These are phyloP conservation scores for Enteromius afrohamiltoni DNA, from an alignment of 2,797 vertebrate genomes.

Conservation along the genomic window DNA sequence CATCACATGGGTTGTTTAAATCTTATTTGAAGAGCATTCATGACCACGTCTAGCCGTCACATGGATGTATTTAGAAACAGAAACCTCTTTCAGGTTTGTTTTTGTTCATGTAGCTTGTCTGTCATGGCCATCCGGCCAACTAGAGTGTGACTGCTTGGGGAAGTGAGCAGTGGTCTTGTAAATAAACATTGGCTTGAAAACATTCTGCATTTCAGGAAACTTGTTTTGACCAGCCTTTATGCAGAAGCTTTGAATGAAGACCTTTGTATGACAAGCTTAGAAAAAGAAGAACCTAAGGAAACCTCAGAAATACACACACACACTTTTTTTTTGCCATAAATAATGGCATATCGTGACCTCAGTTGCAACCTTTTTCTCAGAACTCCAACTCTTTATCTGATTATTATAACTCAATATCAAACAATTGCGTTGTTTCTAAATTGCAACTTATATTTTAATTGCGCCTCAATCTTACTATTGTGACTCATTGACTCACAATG, in stretches of 20 bases:
- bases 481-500: background rate
- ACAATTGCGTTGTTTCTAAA: background rate
- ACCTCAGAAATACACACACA: no score
- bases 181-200: constrained; percentile 40
- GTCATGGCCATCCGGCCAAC: constrained; percentile 33
- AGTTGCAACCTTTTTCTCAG: background rate
- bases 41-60: constrained; percentile 4
- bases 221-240: constrained; percentile 18
- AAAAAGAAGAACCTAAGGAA: background rate
- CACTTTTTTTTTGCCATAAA: no score
- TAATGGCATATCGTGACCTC: no score
- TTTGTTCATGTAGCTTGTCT: constrained; percentile 38
- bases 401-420: background rate
- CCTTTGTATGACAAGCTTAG: background rate
- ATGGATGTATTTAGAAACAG: constrained; percentile 35
- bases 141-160: constrained; percentile 19
- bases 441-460: background rate
- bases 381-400: background rate
- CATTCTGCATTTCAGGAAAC: constrained; percentile 11
- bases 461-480: background rate
- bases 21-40: constrained; percentile 37
- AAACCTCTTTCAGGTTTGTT: constrained; percentile 42
- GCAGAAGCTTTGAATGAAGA: background rate
- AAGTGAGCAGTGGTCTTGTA: constrained; percentile 27
- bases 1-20: constrained; percentile 37